Conservation (phyloP, 2,113 vertebrate species). For the Callithrix jacchus region DNA sequence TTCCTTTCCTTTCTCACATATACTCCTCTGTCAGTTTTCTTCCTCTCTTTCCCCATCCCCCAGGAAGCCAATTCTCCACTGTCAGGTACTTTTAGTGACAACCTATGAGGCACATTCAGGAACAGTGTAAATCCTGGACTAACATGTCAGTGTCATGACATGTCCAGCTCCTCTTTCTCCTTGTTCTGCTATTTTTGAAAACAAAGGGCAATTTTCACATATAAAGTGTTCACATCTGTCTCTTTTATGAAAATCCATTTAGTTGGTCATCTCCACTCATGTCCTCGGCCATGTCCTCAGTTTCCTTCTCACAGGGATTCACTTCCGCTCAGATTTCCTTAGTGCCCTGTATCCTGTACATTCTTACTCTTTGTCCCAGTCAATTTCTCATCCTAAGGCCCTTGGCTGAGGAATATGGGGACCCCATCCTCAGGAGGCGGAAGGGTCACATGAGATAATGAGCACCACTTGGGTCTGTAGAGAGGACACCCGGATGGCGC, state of each 20-base stretch:
- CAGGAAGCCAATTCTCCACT: neutral
- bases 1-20: too few relatives aligned
- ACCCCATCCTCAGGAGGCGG: neutral
- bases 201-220: neutral
- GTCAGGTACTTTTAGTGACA: too few relatives aligned
- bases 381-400: neutral
- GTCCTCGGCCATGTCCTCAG: neutral
- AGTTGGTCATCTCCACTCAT: neutral
- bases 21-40: too few relatives aligned
- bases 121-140: neutral
- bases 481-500: too few relatives aligned
- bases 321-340: neutral
- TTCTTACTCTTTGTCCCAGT: accelerated
- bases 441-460: neutral
- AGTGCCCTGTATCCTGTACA: neutral
- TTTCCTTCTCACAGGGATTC: accelerated
- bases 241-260: accelerated
- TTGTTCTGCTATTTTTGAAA: accelerated
- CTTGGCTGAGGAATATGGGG: neutral
- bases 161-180: neutral
- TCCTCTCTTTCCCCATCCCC: too few relatives aligned
- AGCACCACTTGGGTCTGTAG: too few relatives aligned
- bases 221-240: too few relatives aligned
- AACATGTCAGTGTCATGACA: neutral
- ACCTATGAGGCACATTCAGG: neutral